Evolutionary conservation across 2,113 vertebrate species (phyloP).

Genomic region (Pangasianodon gigas): DNA sequence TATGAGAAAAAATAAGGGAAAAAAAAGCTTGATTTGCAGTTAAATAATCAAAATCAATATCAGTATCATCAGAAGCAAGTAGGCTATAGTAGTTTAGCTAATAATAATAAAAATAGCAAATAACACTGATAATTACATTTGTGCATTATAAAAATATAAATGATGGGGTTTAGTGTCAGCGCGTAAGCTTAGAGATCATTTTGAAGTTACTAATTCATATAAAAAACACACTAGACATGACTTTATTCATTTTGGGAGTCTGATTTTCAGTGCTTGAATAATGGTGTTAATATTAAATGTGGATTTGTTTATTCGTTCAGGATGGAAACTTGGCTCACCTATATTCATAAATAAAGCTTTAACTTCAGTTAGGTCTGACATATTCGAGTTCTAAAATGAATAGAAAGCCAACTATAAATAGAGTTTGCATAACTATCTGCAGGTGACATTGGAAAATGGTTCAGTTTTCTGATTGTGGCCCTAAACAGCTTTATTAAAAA

Average conservation of each 20-base stretch:
- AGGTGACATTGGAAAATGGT: background rate
- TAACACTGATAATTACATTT: background rate
- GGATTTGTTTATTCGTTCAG: background rate
- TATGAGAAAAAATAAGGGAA: background rate
- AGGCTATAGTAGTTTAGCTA: background rate
- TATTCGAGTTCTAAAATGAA: background rate
- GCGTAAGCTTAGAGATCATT: background rate
- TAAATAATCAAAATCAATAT: background rate
- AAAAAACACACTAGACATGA: background rate
- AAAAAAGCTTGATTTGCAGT: background rate
- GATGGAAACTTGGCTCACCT: background rate
- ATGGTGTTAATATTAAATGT: background rate
- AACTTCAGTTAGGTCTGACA: background rate
- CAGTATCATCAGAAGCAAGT: background rate
- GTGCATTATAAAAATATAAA: background rate
- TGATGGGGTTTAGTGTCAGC: background rate
- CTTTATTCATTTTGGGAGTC: background rate
- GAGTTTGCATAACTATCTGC: background rate
- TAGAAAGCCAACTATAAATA: background rate
- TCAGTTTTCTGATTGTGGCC: background rate
- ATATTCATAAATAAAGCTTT: background rate
- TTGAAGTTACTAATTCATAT: background rate
- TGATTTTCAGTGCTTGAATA: background rate
- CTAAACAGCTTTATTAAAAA: background rate
- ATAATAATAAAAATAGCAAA: background rate